Evolutionary conservation across 1,140 invertebrate species (phyloP), one percentile per base, ranked within the genome.

Genomic region (Drosophila fuyamai): DNA sequence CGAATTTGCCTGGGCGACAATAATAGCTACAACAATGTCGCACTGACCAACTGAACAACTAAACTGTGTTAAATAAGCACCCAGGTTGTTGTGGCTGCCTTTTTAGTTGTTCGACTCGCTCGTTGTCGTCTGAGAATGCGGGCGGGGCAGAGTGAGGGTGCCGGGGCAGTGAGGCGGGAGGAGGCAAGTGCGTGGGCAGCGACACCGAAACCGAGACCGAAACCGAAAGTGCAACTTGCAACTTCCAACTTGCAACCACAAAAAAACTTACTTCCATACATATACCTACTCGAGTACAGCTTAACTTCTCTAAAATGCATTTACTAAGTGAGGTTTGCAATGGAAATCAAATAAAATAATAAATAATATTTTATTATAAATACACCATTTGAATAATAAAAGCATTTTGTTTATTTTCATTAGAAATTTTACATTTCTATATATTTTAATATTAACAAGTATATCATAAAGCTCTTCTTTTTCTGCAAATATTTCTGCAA

Each of bases 91-190:
- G 16, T 27, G 16, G 40, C 43, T 67, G 48, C 18, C 3, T 27
- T 50, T 32, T 32, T 7, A 8, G 29, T 8, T 32, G 29, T 32
- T 32, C 29, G 29, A 32, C 29, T 32, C 29, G 29, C 2, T 32
- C 23, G 41, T 53, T 62, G 53, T 79, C 60, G 81, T 80, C 81
- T 84, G 76, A 84, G 71, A 84, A 84, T 83, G 81, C 81, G 66
- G 72, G 66, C 54, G 65, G 51, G 65, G 51, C 57, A 51, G 56
- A 63, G 29, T 57, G 36, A 14, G 59, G 50, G 9, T 13, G 0
- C 1, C 9, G 32, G 9, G 32, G 32, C 36, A 53, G 50, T 53
- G 50, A 1, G 10, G 50, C 1, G 48, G 48, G 1, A 14, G 48
- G n/a, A 14, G 4, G 18, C 44, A 27, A 47, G 70, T 74, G 63